Percentiles rank a stretch among this genome's conserved stretches.
These are phyloP conservation scores for Leptopilina syphax DNA, from an alignment of 2,888 invertebrate genomes.

Conservation along the genomic window DNA sequence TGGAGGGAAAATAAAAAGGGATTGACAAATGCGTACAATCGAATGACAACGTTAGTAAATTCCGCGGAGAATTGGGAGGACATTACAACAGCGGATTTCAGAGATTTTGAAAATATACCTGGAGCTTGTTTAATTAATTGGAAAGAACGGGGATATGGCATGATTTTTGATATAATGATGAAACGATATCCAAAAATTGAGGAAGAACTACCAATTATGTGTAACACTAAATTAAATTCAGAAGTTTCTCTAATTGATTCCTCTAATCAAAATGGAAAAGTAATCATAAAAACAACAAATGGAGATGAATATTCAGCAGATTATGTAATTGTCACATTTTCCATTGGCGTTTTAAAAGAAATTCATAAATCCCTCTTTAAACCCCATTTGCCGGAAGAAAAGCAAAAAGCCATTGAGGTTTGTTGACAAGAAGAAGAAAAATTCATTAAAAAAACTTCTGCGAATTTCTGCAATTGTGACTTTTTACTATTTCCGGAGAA, in stretches of 20 bases:
- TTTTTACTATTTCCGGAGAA: too few relatives aligned
- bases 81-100: constrained; percentile 41
- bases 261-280: constrained; percentile 49
- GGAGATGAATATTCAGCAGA: constrained; percentile 79
- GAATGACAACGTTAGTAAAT: constrained; percentile 43
- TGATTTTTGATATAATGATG: constrained; percentile 67
- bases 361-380: constrained; percentile 78
- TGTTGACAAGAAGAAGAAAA: neutral
- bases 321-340: constrained; percentile 83
- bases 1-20: constrained; percentile 47
- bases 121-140: constrained; percentile 63
- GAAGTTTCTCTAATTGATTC: constrained; percentile 67
- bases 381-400: constrained; percentile 79
- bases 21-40: constrained; percentile 51
- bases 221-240: constrained; percentile 64
- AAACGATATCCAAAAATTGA: constrained; percentile 67
- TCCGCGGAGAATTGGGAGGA: constrained; percentile 54
- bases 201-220: constrained; percentile 53
- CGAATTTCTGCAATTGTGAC: too few relatives aligned
- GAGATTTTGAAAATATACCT: constrained; percentile 36
- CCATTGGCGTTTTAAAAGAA: constrained; percentile 84
- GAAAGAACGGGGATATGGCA: constrained; percentile 66
- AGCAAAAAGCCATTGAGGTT: constrained; percentile 79
- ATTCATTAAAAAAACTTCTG: constrained; percentile 59
- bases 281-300: constrained; percentile 71